Evolutionary conservation across 1,140 invertebrate species (phyloP).

Genomic region (Euglossa dilemma): DNA sequence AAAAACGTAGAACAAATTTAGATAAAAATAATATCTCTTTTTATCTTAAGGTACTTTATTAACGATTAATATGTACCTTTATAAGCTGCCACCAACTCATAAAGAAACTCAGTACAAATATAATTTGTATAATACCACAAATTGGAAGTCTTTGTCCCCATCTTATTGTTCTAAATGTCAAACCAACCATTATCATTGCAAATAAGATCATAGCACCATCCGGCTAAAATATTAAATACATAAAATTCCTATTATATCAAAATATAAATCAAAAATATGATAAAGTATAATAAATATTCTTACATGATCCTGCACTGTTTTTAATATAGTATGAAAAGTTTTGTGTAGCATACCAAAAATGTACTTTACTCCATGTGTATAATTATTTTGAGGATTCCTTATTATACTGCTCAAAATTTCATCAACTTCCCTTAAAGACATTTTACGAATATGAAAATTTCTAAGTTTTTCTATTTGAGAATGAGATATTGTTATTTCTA

Average conservation of each 20-base stretch:
- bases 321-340: background rate
- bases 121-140: conserved; percentile 51
- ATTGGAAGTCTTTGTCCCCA: conserved; percentile 59
- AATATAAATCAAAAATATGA: conserved; percentile 4
- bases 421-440: conserved; percentile 71
- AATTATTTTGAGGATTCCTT: conserved; percentile 39
- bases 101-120: conserved; percentile 69
- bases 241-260: conserved; percentile 7
- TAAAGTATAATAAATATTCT: conserved; percentile 40
- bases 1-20: conserved; percentile 12
- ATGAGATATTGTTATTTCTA: conserved; percentile 64
- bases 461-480: conserved; percentile 65
- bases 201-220: conserved; percentile 51
- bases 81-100: conserved; percentile 73
- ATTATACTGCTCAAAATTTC: conserved; percentile 67
- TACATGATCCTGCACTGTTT: conserved; percentile 57
- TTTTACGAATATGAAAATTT: conserved; percentile 63
- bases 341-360: conserved; percentile 37
- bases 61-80: conserved; percentile 59
- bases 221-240: conserved; percentile 62
- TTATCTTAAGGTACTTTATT: background rate
- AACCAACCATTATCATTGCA: conserved; percentile 45
- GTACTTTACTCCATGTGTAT: conserved; percentile 33
- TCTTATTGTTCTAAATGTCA: conserved; percentile 45
- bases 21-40: background rate